phyloP scores from a whole-genome alignment of 2,797 vertebrate genomes.

The Sebastes minor region DNA sequence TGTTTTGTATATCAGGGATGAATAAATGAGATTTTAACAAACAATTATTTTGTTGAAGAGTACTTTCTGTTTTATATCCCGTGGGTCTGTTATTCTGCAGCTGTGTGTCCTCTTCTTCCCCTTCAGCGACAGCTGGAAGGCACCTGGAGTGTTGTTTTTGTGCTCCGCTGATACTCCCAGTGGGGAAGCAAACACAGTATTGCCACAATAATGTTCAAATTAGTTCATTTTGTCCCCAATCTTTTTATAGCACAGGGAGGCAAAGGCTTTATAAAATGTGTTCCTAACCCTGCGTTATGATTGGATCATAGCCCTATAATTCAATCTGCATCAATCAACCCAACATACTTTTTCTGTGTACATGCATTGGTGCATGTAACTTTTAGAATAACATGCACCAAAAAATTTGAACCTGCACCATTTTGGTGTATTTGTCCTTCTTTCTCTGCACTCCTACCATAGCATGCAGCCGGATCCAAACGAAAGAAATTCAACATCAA shows the following conservation, averaged over 20 bases:
- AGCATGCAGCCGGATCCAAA: background rate
- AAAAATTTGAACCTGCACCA: background rate
- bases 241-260: background rate
- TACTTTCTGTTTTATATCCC: background rate
- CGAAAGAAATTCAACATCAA: background rate
- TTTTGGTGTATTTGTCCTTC: no score
- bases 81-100: background rate
- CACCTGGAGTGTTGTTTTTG: conserved; percentile 42
- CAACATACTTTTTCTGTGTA: background rate
- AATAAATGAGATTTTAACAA: conserved; percentile 83
- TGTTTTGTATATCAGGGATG: conserved; percentile 77
- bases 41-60: background rate
- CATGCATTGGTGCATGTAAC: background rate
- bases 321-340: background rate
- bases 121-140: conserved; percentile 30
- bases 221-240: conserved; percentile 10
- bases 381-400: background rate
- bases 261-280: background rate
- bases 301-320: background rate
- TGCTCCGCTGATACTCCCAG: conserved; percentile 17
- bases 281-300: background rate
- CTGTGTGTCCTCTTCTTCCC: background rate
- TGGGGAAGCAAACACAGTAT: background rate
- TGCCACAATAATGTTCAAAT: conserved; percentile 1
- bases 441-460: no score